phyloP scores from a whole-genome alignment of 2,797 vertebrate species.

The Nannoperca obscura region DNA sequence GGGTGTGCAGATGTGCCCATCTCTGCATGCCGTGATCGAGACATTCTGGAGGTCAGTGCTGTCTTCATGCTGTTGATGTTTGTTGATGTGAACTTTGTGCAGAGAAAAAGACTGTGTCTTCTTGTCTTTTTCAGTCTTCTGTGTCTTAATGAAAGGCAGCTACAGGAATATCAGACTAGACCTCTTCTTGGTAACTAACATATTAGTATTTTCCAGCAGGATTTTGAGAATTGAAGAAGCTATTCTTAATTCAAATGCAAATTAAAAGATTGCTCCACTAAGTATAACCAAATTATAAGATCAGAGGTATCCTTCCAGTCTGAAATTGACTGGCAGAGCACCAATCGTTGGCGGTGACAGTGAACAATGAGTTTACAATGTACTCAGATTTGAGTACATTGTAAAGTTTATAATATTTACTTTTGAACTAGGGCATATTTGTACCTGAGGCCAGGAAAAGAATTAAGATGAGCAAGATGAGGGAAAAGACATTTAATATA shows the following conservation, averaged over 20 bases:
- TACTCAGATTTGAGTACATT: slow-evolving; percentile 15
- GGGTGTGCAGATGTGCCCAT: slow-evolving; percentile 42
- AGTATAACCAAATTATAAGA: slow-evolving; percentile 18
- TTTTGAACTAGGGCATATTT: neutral
- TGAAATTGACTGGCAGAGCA: slow-evolving; percentile 33
- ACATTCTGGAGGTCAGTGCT: slow-evolving; percentile 39
- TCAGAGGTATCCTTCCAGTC: slow-evolving; percentile 11
- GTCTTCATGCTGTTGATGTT: slow-evolving; percentile 23
- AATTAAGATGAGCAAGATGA: neutral
- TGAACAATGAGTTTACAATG: neutral
- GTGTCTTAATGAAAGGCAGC: neutral
- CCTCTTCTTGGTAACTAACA: neutral
- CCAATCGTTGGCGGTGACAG: neutral
- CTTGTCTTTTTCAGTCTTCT: neutral
- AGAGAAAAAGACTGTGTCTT: slow-evolving; percentile 6
- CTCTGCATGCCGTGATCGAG: slow-evolving; percentile 14
- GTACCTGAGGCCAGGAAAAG: neutral
- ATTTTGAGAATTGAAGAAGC: slow-evolving; percentile 4
- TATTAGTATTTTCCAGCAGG: slow-evolving; percentile 14
- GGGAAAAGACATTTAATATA: neutral
- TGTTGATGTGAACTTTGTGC: slow-evolving; percentile 16
- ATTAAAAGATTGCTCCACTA: slow-evolving; percentile 19
- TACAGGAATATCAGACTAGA: neutral
- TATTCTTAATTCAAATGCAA: slow-evolving; percentile 32
- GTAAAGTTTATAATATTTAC: slow-evolving; percentile 2